phyloP scores from a whole-genome alignment of 1,140 invertebrate genomes.

The Papilio helenus region DNA sequence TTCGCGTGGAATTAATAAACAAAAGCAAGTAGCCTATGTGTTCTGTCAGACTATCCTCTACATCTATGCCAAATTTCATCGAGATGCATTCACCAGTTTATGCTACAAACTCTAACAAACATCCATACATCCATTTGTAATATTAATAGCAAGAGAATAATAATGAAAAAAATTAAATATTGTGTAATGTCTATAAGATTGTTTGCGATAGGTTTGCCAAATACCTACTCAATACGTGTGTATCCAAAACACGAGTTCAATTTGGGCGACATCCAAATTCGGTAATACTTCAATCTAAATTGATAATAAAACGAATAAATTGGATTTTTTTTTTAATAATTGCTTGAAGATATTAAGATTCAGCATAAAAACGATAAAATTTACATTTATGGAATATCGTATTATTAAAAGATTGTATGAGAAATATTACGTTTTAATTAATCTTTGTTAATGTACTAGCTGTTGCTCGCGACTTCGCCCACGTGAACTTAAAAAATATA shows the following conservation, averaged over 20 bases:
- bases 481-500: too few species aligned
- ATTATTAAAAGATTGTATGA: background rate
- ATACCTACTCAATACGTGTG: conserved; percentile 46
- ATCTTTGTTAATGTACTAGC: too few species aligned
- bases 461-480: too few species aligned
- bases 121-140: too few species aligned
- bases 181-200: conserved; percentile 10
- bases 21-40: too few species aligned
- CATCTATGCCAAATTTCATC: too few species aligned
- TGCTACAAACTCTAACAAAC: too few species aligned
- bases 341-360: background rate
- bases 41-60: too few species aligned
- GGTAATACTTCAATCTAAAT: conserved; percentile 38
- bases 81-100: too few species aligned
- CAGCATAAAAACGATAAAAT: background rate
- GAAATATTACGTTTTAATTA: background rate
- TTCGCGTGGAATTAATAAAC: too few species aligned
- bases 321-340: conserved; percentile 18
- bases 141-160: background rate
- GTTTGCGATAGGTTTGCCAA: background rate
- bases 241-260: conserved; percentile 49
- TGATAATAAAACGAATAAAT: conserved; percentile 20
- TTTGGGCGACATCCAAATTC: conserved; percentile 54
- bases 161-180: background rate
- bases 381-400: background rate